These are phyloP conservation scores for Pachliopta kotzebuea DNA, from an alignment of 2,888 invertebrate species.

Conservation along the genomic window DNA sequence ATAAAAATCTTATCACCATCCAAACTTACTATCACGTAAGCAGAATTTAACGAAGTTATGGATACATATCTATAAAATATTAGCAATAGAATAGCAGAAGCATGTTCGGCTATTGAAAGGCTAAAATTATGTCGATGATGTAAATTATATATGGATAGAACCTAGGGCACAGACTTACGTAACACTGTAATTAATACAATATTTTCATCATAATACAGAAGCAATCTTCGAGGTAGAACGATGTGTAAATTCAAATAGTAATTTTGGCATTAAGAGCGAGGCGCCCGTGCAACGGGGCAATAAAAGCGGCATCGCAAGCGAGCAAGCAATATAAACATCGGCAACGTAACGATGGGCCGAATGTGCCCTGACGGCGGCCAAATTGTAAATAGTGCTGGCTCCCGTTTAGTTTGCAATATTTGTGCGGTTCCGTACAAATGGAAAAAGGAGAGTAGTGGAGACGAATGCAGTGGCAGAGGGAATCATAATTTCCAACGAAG, in stretches of 20 bases:
- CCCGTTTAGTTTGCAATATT: slow-evolving; percentile 79
- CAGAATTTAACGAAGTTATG: too few species aligned
- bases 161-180: too few species aligned
- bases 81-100: too few species aligned
- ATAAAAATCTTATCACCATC: too few species aligned
- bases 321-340: slow-evolving; percentile 64
- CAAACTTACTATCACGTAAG: too few species aligned
- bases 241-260: slow-evolving; percentile 20
- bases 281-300: slow-evolving; percentile 42
- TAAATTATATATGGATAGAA: too few species aligned
- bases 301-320: slow-evolving; percentile 48
- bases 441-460: slow-evolving; percentile 61
- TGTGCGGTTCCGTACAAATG: slow-evolving; percentile 75
- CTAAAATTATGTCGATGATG: too few species aligned
- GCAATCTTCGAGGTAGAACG: slow-evolving; percentile 2
- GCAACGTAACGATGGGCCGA: slow-evolving; percentile 61
- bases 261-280: slow-evolving; percentile 31
- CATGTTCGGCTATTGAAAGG: too few species aligned
- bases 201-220: neutral
- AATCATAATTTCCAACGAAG: neutral
- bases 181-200: neutral
- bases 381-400: slow-evolving; percentile 74
- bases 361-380: slow-evolving; percentile 67
- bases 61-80: too few species aligned
- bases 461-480: slow-evolving; percentile 37